These are phyloP conservation scores for Myrmophylax atrothorax DNA, from an alignment of 2,113 vertebrate species.

Conservation along the genomic window DNA sequence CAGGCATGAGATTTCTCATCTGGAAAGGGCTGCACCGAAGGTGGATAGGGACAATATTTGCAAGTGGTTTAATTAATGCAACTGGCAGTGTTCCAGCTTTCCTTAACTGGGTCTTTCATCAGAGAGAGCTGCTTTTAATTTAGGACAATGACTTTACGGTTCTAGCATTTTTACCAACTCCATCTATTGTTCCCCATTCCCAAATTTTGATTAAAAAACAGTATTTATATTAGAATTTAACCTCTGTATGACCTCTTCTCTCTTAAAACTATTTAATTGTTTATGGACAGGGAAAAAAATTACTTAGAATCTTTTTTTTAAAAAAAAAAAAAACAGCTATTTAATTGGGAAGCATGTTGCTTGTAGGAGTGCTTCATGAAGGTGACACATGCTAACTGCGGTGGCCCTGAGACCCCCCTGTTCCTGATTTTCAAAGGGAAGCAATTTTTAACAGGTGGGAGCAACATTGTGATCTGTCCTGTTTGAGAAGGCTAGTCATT, in stretches of 20 bases:
- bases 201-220: constrained; percentile 26
- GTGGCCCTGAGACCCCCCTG: neutral
- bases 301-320: neutral
- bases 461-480: neutral
- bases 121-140: neutral
- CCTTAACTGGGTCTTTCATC: neutral
- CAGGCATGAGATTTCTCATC: neutral
- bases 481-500: neutral
- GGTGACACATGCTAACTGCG: neutral
- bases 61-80: neutral
- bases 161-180: neutral
- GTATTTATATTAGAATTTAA: constrained; percentile 48
- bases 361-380: constrained; percentile 26
- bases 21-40: neutral
- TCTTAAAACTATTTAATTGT: constrained; percentile 31
- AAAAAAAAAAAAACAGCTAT: neutral
- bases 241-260: neutral
- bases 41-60: neutral
- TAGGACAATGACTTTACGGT: neutral
- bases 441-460: neutral
- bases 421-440: neutral
- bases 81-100: neutral
- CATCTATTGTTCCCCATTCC: neutral
- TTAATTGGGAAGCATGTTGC: neutral
- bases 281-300: neutral